Evolutionary conservation across 1,140 invertebrate genomes (phyloP), one percentile per base, ranked within the genome.

Genomic region (Neotoxoptera formosana): DNA sequence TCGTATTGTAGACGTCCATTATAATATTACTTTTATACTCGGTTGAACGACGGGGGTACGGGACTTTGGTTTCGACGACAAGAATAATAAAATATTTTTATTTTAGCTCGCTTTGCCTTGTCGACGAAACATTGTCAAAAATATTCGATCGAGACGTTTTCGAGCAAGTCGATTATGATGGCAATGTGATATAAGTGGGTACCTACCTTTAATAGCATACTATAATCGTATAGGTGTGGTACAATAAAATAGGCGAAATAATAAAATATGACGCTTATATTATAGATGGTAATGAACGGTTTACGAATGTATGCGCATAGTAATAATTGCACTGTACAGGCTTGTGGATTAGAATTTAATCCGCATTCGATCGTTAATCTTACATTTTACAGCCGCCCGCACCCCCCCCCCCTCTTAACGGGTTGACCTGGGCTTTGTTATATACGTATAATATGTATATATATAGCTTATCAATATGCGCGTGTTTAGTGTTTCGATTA

Each of bases 401-500:
- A 41, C 4, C 41, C 2, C 41, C 41, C 41, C 41, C 1, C 1
- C 14, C 60, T 4, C 30, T 76, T 76, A 7, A 67, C 0, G 60
- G 56, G 60, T 4, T 11, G 30, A n/a, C 60, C 60, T n/a, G 7
- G 4, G 30, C 60, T 17, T 6, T 11, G 4, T n/a, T 30, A 30
- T 30, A 56, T 56, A 56, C 7, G 1, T 25, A 56, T 56, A 53
- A 25, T n/a, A 67, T 30, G 14, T 9, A 30, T 14, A 21, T 21
- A 60, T 30, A 30, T n/a, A n/a, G n/a, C 0, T 76, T n/a, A 76
- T 76, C 60, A 7, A n/a, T n/a, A n/a, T 76, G 30, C 4, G 0
- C 60, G 14, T 76, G 60, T 76, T 76, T 76, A 76, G 60, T n/a
- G 60, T n/a, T 76, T 76, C 60, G 60, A 76, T 76, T 76, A 76